Evolutionary conservation across 2,888 invertebrate genomes (phyloP), one percentile per base, ranked within the genome.

Genomic region (Temnothorax rugatulus): DNA sequence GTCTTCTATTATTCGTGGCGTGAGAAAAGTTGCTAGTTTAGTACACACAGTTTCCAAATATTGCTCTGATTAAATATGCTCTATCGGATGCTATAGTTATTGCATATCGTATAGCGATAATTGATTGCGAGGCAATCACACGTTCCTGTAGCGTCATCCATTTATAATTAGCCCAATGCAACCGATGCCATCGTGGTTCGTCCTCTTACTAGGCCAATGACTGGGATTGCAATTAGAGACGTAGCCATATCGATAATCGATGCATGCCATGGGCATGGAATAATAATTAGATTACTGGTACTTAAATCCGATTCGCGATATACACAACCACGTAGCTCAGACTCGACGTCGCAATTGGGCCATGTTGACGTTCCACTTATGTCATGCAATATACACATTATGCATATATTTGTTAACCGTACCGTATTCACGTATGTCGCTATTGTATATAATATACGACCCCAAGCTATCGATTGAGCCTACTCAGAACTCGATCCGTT

Each of bases 251-350:
- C 76, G 82, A 54, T 74, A 74, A 74, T 82, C 76, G 82, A 82
- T 82, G 76, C 47, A 63, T 54, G 63, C 63, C 76, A 38, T 82
- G 64, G 79, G 59, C 38, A 82, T n/a, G 63, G 82, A 82, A 74
- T 82, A 82, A 82, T 82, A 82, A 75, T 82, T 82, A 75, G 82
- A 82, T 75, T 76, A 82, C 76, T 54, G 52, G 82, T 75, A 75
- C 82, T 82, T 82, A 81, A 81, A 81, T 81, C 73, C 59, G 47
- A 81, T 81, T 81, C 79, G 79, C 59, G 59, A 81, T 73, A 50
- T 81, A 61, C 38, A 50, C 29, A 73, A 69, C 15, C 47, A 41
- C 54, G 38, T 44, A 47, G 75, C 21, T 52, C 38, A 13, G 21
- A 47, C 13, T 38, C 59, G 50, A 73, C 61, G 71, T 73, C 18